phyloP scores from a whole-genome alignment of 2,113 vertebrate genomes.

The Thermophis baileyi region DNA sequence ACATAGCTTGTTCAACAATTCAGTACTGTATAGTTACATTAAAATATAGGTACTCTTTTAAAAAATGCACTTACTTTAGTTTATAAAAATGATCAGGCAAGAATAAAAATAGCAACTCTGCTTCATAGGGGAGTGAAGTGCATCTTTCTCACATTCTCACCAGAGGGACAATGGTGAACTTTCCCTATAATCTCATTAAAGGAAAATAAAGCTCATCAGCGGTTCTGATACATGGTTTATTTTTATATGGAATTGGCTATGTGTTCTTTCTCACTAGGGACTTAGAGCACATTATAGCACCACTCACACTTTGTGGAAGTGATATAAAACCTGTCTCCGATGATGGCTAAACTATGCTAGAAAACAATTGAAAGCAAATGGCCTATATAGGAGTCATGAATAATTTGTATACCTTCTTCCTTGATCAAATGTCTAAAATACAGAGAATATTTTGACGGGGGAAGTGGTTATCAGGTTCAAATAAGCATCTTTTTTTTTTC shows the following conservation, averaged over 20 bases:
- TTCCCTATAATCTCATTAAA: neutral
- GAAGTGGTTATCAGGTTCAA: neutral
- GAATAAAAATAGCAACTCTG: neutral
- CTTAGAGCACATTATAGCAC: neutral
- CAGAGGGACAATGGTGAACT: neutral
- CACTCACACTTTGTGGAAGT: neutral
- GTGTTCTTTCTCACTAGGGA: neutral
- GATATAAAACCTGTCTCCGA: neutral
- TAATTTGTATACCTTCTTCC: neutral
- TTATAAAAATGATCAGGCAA: neutral
- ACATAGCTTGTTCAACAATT: neutral
- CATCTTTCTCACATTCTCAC: neutral
- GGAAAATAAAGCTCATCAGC: neutral
- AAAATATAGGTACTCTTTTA: neutral
- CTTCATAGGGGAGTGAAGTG: neutral
- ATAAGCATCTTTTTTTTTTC: neutral
- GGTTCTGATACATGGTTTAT: neutral
- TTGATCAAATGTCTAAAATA: neutral
- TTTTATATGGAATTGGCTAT: neutral
- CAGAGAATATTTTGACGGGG: neutral
- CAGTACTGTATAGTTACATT: neutral
- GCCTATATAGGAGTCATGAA: neutral
- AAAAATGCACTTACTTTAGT: neutral
- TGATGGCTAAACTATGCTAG: neutral
- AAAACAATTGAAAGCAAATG: neutral